Evolutionary conservation across 2,888 invertebrate genomes (phyloP).

Genomic region (Ceraclea dissimilis): DNA sequence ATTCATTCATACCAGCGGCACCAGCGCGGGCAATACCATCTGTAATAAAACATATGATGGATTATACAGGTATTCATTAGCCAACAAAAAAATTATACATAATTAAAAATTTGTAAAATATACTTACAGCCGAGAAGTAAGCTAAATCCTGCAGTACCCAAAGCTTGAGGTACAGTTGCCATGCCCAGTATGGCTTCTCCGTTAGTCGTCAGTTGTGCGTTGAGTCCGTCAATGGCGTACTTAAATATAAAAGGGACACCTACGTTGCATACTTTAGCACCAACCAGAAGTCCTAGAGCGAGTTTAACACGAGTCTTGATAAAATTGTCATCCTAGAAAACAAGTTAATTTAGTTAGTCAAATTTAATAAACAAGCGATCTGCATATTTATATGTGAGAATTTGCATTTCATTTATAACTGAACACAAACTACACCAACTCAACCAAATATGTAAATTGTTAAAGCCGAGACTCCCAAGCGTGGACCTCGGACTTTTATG

Average conservation of each 20-base stretch:
- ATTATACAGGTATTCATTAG: background rate
- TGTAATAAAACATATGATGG: slow-evolving; percentile 33
- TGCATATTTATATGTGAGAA: too few species aligned
- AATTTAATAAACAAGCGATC: background rate
- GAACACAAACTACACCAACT: too few species aligned
- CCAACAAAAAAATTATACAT: too few species aligned
- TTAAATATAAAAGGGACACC: slow-evolving; percentile 95
- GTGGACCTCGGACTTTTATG: too few species aligned
- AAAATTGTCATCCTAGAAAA: slow-evolving; percentile 59
- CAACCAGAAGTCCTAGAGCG: slow-evolving; percentile 70
- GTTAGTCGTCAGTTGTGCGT: slow-evolving; percentile 46
- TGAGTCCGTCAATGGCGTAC: slow-evolving; percentile 83
- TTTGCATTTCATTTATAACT: too few species aligned
- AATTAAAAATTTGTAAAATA: background rate
- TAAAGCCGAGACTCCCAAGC: too few species aligned
- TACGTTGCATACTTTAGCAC: slow-evolving; percentile 84
- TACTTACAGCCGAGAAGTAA: slow-evolving; percentile 82
- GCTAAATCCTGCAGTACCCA: slow-evolving; percentile 70
- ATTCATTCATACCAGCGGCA: slow-evolving; percentile 89
- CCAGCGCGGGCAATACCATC: slow-evolving; percentile 91
- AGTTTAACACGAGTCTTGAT: slow-evolving; percentile 74
- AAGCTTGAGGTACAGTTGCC: slow-evolving; percentile 71
- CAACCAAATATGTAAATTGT: too few species aligned
- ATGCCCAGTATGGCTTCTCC: slow-evolving; percentile 58
- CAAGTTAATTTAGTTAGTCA: background rate